Conservation (phyloP, 1,140 invertebrate species). For the Drosophila nasuta region DNA sequence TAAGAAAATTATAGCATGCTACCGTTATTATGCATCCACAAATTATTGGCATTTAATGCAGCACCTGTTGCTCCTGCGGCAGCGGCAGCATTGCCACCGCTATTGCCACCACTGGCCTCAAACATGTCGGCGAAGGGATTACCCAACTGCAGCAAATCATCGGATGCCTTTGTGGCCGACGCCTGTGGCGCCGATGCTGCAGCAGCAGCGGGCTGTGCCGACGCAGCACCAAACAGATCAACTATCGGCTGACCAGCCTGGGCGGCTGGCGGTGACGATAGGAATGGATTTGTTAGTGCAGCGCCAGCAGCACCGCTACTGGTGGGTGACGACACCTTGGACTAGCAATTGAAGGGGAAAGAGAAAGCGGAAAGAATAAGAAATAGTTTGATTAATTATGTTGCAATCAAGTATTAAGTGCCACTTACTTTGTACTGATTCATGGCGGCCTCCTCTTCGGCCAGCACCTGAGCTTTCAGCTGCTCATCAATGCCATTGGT, state of each 20-base stretch:
- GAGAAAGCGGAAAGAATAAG: conserved; percentile 57
- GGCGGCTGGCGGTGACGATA: conserved; percentile 87
- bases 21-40: conserved; percentile 90
- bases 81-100: conserved; percentile 83
- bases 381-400: conserved; percentile 41
- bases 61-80: conserved; percentile 84
- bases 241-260: conserved; percentile 89
- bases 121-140: conserved; percentile 97
- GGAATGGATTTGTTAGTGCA: conserved; percentile 93
- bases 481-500: conserved; percentile 93
- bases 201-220: conserved; percentile 84
- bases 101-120: conserved; percentile 85
- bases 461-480: conserved; percentile 93
- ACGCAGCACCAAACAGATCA: conserved; percentile 90
- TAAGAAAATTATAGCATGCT: conserved; percentile 84
- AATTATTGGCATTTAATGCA: conserved; percentile 86
- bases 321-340: conserved; percentile 91
- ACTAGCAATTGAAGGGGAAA: conserved; percentile 85
- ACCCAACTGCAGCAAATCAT: conserved; percentile 94
- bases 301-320: conserved; percentile 85
- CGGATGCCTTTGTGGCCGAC: conserved; percentile 90
- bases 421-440: conserved; percentile 95
- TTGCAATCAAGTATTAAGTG: conserved; percentile 4
- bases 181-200: conserved; percentile 71
- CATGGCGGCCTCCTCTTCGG: conserved; percentile 97